Evolutionary conservation across 2,888 invertebrate species (phyloP), one percentile per base, ranked within the genome.

Genomic region (Eupithecia subfuscata): DNA sequence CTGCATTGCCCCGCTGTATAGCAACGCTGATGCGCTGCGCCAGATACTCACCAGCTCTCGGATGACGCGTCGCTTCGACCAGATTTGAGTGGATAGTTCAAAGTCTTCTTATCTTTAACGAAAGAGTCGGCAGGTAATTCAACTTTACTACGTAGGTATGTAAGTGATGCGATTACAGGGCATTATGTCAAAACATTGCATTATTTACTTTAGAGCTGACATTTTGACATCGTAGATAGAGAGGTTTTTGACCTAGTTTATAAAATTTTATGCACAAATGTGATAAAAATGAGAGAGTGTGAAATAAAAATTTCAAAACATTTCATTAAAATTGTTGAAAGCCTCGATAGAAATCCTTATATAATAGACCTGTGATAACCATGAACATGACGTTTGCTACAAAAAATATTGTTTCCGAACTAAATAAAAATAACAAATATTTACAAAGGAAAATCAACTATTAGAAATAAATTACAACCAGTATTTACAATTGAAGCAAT

Each of bases 121-220:
- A 76, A 78, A 78, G 78, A 77, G 81, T 75, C 81, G 71, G 12
- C 43, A 65, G 78, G 78, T 78, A 75, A 40, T 75, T 80, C 74
- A 80, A 75, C 80, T 56, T 64, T 22, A 64, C 18, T 4, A 64
- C 3, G 64, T 34, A 64, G 30, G 18, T 64, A 64, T 9, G 0
- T 34, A 18, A 14, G 30, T 34, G 64, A 67, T 56, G 34, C 64
- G 76, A 80, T 80, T 71, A 73, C n/a, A 69, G 16, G 52, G 56
- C 67, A 43, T 75, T 78, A 75, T 69, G 78, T 77, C 71, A 78
- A 80, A 74, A 77, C 77, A 75, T 45, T 34, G 14, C 64, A 52
- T 25, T 70, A 64, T 69, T 72, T 75, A 72, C 65, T 37, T 14
- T 30, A 48, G 8, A 22, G 18, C 25, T 75, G 70, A 73, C 75